phyloP scores from a whole-genome alignment of 2,888 invertebrate species.

The Drosophila meridionalis region DNA sequence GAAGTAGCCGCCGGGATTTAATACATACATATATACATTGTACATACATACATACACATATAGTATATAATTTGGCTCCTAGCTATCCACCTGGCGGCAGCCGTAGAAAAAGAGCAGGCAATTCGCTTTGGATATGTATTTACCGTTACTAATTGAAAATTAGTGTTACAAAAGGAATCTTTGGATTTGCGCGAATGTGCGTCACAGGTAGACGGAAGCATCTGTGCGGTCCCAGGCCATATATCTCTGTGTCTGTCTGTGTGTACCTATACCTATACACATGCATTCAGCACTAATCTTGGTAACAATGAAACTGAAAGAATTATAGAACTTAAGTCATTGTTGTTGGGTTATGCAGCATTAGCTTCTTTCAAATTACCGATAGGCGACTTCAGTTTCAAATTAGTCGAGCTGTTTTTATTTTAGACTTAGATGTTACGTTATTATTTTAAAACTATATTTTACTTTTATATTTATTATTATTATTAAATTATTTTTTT shows the following conservation, averaged over 20 bases:
- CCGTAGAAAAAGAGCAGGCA: neutral
- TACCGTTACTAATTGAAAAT: conserved; percentile 12
- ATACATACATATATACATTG: neutral
- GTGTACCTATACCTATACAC: neutral
- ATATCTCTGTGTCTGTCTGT: neutral
- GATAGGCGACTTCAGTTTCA: neutral
- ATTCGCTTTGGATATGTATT: neutral
- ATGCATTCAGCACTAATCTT: neutral
- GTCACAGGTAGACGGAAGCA: conserved; percentile 5
- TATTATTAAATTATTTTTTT: no score
- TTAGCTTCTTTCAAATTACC: neutral
- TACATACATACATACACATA: neutral
- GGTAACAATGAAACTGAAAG: neutral
- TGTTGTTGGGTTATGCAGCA: neutral
- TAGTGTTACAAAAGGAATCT: neutral
- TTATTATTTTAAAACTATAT: neutral
- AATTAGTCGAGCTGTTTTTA: neutral
- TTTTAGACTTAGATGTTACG: neutral
- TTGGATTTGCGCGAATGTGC: conserved; percentile 2
- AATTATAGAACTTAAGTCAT: neutral
- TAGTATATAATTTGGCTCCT: neutral
- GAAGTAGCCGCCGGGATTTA: neutral
- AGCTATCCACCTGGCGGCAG: conserved; percentile 3
- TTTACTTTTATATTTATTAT: neutral
- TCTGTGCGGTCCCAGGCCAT: neutral